Conservation (phyloP, 2,113 vertebrate genomes). For the Ivindomyrus marchei region DNA sequence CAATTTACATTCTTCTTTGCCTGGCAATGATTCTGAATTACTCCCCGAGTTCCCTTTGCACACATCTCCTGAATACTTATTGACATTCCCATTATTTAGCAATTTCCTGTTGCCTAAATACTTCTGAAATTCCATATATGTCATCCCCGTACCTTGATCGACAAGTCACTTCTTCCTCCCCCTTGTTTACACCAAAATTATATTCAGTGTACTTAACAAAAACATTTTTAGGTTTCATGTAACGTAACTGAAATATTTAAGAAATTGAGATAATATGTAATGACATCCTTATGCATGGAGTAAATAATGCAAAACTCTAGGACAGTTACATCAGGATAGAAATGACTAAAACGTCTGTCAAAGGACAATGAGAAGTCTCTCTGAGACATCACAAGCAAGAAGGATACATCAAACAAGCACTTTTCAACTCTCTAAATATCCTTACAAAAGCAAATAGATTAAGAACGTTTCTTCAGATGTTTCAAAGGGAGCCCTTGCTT, state of each 20-base stretch:
- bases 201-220: neutral
- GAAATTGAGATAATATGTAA: neutral
- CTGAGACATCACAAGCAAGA: neutral
- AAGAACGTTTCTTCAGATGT: conserved; percentile 9
- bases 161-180: neutral
- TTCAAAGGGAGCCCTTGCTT: neutral
- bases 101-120: neutral
- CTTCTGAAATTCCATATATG: neutral
- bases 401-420: neutral
- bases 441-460: conserved; percentile 3
- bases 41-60: neutral
- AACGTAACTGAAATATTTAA: neutral
- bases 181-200: neutral
- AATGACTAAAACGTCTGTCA: neutral
- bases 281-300: neutral
- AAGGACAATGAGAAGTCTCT: neutral
- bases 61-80: neutral
- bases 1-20: neutral
- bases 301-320: neutral
- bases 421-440: neutral
- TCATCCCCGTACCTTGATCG: neutral
- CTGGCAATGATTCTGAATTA: neutral
- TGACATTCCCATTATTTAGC: neutral
- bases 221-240: neutral
- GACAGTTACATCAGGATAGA: neutral